Conservation (phyloP, 2,113 vertebrate species). For the Muntiacus reevesi region DNA sequence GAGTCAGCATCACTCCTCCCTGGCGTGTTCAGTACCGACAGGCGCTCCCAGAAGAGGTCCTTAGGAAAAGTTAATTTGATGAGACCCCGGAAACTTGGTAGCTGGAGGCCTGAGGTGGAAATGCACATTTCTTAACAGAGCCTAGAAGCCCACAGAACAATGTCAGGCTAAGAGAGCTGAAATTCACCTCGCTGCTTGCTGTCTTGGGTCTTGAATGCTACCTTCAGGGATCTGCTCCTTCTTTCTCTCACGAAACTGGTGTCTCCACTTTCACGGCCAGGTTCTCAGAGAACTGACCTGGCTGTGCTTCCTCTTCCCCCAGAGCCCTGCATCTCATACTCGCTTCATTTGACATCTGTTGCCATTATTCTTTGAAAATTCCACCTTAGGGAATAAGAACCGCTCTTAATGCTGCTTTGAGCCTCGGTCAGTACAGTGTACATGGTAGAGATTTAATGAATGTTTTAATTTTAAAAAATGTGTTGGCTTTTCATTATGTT, state of each 20-base stretch:
- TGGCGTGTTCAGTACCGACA: conserved; percentile 39
- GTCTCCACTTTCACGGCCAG: background rate
- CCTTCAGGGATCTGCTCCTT: background rate
- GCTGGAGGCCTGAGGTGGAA: conserved; percentile 59
- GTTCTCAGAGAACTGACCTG: background rate
- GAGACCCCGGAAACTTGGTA: conserved; percentile 5
- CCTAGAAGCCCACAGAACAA: conserved; percentile 42
- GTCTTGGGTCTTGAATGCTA: conserved; percentile 51
- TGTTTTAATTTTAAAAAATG: conserved; percentile 1
- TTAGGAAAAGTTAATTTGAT: conserved; percentile 64
- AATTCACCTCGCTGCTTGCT: conserved; percentile 50
- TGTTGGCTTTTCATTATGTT: background rate
- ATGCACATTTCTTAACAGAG: conserved; percentile 57
- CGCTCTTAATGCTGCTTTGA: background rate
- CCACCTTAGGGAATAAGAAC: background rate
- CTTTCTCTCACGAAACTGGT: background rate
- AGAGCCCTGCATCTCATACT: background rate
- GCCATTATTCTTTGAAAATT: background rate
- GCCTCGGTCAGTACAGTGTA: background rate
- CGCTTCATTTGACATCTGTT: background rate
- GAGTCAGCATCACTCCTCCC: background rate
- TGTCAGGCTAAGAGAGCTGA: conserved; percentile 17
- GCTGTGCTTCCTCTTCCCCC: background rate
- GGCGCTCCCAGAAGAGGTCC: conserved; percentile 44
- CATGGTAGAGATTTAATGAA: background rate